Base-by-base conservation (phyloP, 2,113 vertebrate species). In the Colinus virginianus region DNA sequence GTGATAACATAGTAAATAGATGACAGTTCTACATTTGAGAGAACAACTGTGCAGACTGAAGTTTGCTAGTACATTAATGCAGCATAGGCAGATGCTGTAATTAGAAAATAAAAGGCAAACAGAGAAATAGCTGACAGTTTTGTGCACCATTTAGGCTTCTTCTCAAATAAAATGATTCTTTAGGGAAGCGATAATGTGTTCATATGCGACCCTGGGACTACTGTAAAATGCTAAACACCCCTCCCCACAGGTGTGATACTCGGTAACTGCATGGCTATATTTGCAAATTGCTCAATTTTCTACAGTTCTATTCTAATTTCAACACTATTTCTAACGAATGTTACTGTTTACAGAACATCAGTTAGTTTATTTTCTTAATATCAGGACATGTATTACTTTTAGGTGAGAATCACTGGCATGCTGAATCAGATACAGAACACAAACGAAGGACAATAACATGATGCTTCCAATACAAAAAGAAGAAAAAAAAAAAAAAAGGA, bases 91-190 rank as follows among this genome's bases (percentile, higher is more conserved):
- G 68, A 78, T 77, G 45, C 32, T 89, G 63, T 38, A 62, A 87
- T 87, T 67, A 68, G 8, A 89, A 90, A 89, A 56, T 21, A 89
- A 69, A 81, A 93, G 67, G 62, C 83, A 88, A 62, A 43, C n/a
- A 59, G 79, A 87, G 30, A 32, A 88, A 84, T 23, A 49, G 34
- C 45, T 87, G n/a, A 59, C 43, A 58, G 49, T 7, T 25, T 20
- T 74, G 63, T 80, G 64, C 51, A 45, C 13, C 84, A 13, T 59
- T 92, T 32, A 61, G 25, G 23, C 46, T 74, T 48, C 72, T 83
- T n/a, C 38, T 74, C 45, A 56, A 72, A 70, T 30, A 22, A 88
- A 93, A 66, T 42, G 36, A 10, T 78, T 70, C 59, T 87, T 87
- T 49, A 69, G 49, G 70, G 90, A 93, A 79, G 19, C 19, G 30